Percentiles rank a stretch among this genome's conserved stretches.
Conservation (phyloP, 2,888 invertebrate species). For the Iphiclides podalirius region DNA sequence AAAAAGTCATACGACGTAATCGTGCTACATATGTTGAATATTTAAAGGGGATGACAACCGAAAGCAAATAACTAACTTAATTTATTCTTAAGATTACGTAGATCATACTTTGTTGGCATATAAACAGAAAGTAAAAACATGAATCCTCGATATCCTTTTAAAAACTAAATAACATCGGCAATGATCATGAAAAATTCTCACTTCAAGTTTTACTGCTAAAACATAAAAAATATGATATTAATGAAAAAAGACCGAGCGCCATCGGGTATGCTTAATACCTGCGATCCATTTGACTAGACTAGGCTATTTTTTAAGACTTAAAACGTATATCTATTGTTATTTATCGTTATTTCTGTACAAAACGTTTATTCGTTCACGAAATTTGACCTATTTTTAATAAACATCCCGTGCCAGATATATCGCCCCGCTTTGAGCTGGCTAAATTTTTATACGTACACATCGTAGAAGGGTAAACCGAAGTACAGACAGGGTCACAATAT, state of each 20-base stretch:
- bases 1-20: too few species aligned
- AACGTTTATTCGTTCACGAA: constrained; percentile 70
- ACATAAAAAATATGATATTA: constrained; percentile 7
- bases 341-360: constrained; percentile 74
- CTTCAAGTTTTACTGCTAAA: background rate
- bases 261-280: constrained; percentile 41
- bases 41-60: too few species aligned
- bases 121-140: too few species aligned
- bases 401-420: constrained; percentile 31
- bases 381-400: constrained; percentile 63
- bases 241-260: constrained; percentile 47
- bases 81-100: too few species aligned
- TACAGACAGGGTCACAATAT: constrained; percentile 43
- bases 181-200: background rate
- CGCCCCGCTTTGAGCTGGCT: constrained; percentile 61
- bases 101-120: too few species aligned
- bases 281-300: constrained; percentile 57
- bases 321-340: constrained; percentile 34
- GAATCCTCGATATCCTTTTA: too few species aligned
- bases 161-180: background rate
- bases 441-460: constrained; percentile 68
- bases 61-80: too few species aligned
- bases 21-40: too few species aligned
- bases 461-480: constrained; percentile 69
- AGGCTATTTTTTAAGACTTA: constrained; percentile 62